Evolutionary conservation across 2,888 invertebrate genomes (phyloP), one percentile per base, ranked within the genome.

Genomic region (Elgonia sp.): DNA sequence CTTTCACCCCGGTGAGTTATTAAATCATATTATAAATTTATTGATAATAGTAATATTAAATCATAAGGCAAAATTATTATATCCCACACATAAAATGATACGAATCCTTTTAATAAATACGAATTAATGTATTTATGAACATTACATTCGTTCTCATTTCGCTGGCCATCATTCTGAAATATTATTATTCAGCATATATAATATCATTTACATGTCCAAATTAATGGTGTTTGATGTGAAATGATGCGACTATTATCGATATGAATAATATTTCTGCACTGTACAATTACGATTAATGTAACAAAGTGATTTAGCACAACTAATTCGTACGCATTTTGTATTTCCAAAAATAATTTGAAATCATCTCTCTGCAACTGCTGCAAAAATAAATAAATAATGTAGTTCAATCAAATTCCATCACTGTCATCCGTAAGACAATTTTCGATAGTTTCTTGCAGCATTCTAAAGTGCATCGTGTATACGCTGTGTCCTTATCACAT

Each of bases 401-500:
- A 29, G 29, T 29, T 29, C 29, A 29, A 29, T 29, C 29, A 5
- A 29, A 5, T 29, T 5, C 5, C 29, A 29, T 29, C 14, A 42
- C 14, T 42, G 42, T 42, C 42, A 42, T 42, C 42, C 2, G 7
- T 5, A 42, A 7, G 8, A 72, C 46, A 37, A 37, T 20, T 50
- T 69, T 21, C 50, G 14, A 42, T 40, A 37, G 21, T 55, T 72
- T 46, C 7, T 14, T n/a, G 29, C 9, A 57, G 40, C 20, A 60
- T 20, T 62, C 29, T 75, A 46, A 12, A 62, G 46, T 46, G 37
- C 55, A 75, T 12, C 29, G n/a, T 39, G 77, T 18, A 39, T 37
- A 40, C 53, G 21, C 75, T 39, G 63, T 37, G 37, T 40, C 40
- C 20, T 77, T 77, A 77, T 65, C 65, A 40, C 55, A 40, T 40